A percentile compares a stretch with the other conserved stretches of the same genome.
Conservation (phyloP, 1,140 invertebrate genomes). For the Pseudoatta argentina region DNA sequence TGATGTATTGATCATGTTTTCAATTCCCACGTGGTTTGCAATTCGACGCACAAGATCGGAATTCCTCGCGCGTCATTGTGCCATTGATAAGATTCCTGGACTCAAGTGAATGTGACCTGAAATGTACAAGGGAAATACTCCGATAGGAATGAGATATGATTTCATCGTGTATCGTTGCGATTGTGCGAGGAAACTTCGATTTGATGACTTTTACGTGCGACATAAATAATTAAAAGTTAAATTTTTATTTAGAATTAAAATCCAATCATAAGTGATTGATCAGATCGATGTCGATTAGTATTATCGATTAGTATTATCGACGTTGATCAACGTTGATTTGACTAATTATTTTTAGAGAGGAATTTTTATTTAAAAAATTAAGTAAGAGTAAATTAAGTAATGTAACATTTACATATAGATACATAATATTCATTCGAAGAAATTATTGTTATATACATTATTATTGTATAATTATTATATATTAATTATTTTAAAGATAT, state of each 20-base stretch:
- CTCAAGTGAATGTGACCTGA: background rate
- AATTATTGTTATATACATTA: too few species aligned
- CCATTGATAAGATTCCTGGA: conserved; percentile 9
- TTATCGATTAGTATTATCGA: too few species aligned
- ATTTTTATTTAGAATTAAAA: background rate
- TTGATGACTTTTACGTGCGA: background rate
- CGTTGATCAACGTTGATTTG: too few species aligned
- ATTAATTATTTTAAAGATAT: background rate
- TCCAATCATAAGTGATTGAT: too few species aligned
- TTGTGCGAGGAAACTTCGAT: background rate
- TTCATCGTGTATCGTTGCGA: background rate
- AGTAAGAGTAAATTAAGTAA: too few species aligned
- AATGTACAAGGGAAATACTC: background rate
- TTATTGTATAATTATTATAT: background rate
- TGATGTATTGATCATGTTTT: conserved; percentile 14
- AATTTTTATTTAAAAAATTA: too few species aligned
- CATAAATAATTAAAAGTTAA: background rate
- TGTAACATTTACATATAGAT: background rate
- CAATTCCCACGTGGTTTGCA: background rate
- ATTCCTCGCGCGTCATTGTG: conserved; percentile 22
- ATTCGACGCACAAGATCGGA: conserved; percentile 21
- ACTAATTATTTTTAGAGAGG: too few species aligned
- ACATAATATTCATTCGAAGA: background rate
- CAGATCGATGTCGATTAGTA: too few species aligned
- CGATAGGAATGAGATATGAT: background rate